phyloP scores from a whole-genome alignment of 2,888 invertebrate genomes.

The Barypeithes pellucidus region DNA sequence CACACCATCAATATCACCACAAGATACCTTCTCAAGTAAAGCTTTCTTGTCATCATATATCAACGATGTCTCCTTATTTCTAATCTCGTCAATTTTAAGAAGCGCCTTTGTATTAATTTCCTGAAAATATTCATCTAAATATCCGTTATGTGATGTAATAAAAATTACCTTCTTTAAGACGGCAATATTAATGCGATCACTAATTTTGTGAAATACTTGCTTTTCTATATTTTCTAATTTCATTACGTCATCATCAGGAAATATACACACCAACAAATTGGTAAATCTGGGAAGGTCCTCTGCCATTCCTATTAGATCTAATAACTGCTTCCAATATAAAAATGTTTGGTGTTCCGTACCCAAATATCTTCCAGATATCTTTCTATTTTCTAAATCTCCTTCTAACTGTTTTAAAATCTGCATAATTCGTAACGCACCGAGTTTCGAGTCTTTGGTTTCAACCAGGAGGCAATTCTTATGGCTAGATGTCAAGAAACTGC shows the following conservation, averaged over 20 bases:
- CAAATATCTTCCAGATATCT: not conserved
- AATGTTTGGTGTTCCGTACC: not conserved
- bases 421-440: not conserved
- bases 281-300: too few species aligned
- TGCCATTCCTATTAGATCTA: too few species aligned
- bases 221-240: not conserved
- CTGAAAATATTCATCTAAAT: not conserved
- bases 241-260: not conserved
- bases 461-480: not conserved
- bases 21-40: not conserved
- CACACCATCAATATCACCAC: not conserved
- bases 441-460: not conserved
- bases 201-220: not conserved
- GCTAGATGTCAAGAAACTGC: not conserved
- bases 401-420: not conserved
- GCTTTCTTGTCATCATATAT: not conserved
- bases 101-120: not conserved
- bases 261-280: too few species aligned
- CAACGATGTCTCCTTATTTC: not conserved
- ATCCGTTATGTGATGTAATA: not conserved
- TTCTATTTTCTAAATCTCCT: not conserved
- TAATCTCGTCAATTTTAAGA: not conserved
- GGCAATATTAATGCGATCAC: not conserved
- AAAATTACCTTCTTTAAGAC: not conserved
- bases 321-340: too few species aligned